Percentiles rank a stretch among this genome's conserved stretches.
These are phyloP conservation scores for Tenthredo notha DNA, from an alignment of 2,888 invertebrate genomes.

Conservation along the genomic window DNA sequence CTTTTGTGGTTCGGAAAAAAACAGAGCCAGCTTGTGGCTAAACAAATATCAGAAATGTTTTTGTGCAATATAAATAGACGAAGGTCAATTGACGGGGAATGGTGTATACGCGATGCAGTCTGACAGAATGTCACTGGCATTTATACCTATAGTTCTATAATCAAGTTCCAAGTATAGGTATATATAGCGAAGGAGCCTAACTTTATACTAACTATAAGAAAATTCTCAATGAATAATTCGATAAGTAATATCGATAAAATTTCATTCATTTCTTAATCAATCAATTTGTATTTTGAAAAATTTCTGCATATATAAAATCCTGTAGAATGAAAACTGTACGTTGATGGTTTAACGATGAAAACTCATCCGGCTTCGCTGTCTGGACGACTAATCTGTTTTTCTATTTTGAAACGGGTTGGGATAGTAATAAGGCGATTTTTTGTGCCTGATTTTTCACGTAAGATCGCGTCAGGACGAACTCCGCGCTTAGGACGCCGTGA, in stretches of 20 bases:
- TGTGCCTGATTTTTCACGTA: conserved; percentile 52
- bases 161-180: neutral
- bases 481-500: conserved; percentile 34
- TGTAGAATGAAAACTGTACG: neutral
- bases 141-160: conserved; percentile 15
- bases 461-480: conserved; percentile 47
- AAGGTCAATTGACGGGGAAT: conserved; percentile 52
- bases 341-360: neutral
- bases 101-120: conserved; percentile 17
- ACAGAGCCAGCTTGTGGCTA: conserved; percentile 49
- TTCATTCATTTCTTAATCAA: neutral
- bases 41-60: conserved; percentile 51
- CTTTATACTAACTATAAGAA: neutral
- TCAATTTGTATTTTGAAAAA: neutral
- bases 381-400: conserved; percentile 28
- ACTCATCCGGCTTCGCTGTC: conserved; percentile 15
- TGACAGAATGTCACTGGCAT: conserved; percentile 44
- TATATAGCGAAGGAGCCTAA: neutral
- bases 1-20: conserved; percentile 35
- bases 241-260: too few relatives aligned
- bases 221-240: neutral
- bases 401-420: conserved; percentile 39
- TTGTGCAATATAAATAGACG: conserved; percentile 54
- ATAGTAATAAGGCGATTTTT: conserved; percentile 49
- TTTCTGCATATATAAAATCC: neutral